phyloP scores from a whole-genome alignment of 2,888 invertebrate species.

The Athrips mouffetella region DNA sequence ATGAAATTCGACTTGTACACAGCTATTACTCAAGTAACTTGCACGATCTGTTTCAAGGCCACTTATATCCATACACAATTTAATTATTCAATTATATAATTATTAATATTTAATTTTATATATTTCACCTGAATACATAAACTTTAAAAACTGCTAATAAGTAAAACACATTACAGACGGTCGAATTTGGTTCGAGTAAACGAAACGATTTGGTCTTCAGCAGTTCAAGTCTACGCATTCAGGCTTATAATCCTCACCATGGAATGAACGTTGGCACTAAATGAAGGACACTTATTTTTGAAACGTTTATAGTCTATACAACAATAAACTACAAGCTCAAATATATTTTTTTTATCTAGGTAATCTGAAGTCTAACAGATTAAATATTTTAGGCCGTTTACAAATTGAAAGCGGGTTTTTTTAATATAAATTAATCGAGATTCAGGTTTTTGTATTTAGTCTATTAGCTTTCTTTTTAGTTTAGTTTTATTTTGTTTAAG shows the following conservation, averaged over 20 bases:
- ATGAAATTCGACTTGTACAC: neutral
- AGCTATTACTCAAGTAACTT: neutral
- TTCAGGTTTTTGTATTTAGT: neutral
- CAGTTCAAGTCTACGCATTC: neutral
- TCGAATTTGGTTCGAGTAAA: neutral
- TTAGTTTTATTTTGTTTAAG: neutral
- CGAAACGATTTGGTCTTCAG: too few species aligned
- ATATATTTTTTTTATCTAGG: neutral
- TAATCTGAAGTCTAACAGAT: neutral
- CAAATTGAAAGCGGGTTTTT: conserved; percentile 6
- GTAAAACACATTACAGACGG: neutral
- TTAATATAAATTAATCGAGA: neutral
- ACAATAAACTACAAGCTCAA: neutral
- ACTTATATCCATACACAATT: neutral
- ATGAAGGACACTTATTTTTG: conserved; percentile 62
- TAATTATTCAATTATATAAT: neutral
- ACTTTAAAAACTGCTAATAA: neutral
- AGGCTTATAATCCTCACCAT: conserved; percentile 27
- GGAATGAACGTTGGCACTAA: conserved; percentile 69
- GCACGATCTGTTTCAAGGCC: neutral
- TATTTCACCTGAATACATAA: neutral
- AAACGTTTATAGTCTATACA: neutral
- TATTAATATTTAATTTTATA: neutral
- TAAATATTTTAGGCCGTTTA: conserved; percentile 15
- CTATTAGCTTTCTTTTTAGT: neutral